Base-by-base conservation (phyloP, 2,888 invertebrate species). In the Tipula helvola region DNA sequence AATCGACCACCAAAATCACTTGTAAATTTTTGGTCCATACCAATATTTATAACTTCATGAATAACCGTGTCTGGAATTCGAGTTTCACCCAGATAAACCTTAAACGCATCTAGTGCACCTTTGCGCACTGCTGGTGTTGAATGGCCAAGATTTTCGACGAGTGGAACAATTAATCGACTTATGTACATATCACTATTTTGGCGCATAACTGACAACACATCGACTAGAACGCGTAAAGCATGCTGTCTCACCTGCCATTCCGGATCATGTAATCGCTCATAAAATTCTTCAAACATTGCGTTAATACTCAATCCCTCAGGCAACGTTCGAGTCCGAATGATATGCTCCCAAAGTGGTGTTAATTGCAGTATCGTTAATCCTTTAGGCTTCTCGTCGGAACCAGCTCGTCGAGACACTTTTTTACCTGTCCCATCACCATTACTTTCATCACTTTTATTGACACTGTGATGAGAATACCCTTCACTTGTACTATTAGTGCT, bases 171-270 rank as follows among this genome's bases (percentile, higher is more conserved):
- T 86, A 95, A 90, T 12, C 92, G 91, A 87, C 92, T 91, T 92
- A 96, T 95, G 87, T 95, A 94, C 87, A 93, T 93, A 88, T 96
- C 95, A 16, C 96, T 93, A 86, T 93, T 93, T 86, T 94, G 93
- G 83, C 94, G 93, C 88, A 96, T 93, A 71, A 96, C 94, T 3
- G 96, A 96, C 86, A 97, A 92, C 1, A 97, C 93, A 91, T 97
- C 96, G 41, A 95, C 94, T 52, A 97, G 93, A 8, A 97, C 96
- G 86, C 96, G 92, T 5, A 97, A 92, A 39, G 96, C 96, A 90
- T 97, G 96, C 88, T 96, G 95, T 10, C 96, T 93, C 47, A 97
- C 96, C 91, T 96, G 96, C 94, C 96, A 95, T 90, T 97, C 96
- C 0, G 96, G 95, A 90, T 96, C 96, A 57, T 94, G 93, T 85